Conservation (phyloP, 2,888 invertebrate genomes). For the Adela reaumurella region DNA sequence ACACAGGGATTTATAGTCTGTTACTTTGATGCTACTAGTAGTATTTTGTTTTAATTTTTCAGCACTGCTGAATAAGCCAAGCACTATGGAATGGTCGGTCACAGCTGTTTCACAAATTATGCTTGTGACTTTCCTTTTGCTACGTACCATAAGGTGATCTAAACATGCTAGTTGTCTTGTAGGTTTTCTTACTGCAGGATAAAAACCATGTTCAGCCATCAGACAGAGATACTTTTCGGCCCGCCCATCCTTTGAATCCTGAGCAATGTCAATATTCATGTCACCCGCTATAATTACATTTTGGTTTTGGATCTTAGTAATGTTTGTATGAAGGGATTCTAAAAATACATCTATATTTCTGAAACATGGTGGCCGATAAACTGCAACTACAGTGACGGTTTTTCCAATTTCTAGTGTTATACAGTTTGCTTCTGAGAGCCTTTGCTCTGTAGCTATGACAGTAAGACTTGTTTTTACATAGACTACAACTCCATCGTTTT, state of each 20-base stretch:
- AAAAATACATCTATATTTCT: not conserved
- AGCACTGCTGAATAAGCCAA: no score
- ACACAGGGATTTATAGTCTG: no score
- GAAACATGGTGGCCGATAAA: slow-evolving; percentile 4
- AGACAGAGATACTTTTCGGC: not conserved
- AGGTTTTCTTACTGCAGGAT: no score
- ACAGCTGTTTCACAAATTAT: no score
- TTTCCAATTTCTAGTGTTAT: slow-evolving; percentile 1
- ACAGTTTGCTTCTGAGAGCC: not conserved
- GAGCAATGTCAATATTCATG: slow-evolving; percentile 1
- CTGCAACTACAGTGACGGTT: not conserved
- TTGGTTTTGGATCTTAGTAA: not conserved
- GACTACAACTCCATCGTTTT: slow-evolving; percentile 1
- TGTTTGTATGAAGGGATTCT: not conserved
- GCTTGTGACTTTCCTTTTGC: not conserved
- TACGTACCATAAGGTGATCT: no score
- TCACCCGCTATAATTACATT: slow-evolving; percentile 1
- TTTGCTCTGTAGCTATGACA: not conserved
- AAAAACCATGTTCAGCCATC: slow-evolving; percentile 1
- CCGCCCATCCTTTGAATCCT: not conserved
- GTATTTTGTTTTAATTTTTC: no score
- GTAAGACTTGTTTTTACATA: slow-evolving; percentile 1
- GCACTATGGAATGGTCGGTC: no score
- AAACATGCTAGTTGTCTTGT: no score
- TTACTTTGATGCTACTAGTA: no score